Evolutionary conservation across 1,140 invertebrate species (phyloP).

Genomic region (Lineus longissimus): DNA sequence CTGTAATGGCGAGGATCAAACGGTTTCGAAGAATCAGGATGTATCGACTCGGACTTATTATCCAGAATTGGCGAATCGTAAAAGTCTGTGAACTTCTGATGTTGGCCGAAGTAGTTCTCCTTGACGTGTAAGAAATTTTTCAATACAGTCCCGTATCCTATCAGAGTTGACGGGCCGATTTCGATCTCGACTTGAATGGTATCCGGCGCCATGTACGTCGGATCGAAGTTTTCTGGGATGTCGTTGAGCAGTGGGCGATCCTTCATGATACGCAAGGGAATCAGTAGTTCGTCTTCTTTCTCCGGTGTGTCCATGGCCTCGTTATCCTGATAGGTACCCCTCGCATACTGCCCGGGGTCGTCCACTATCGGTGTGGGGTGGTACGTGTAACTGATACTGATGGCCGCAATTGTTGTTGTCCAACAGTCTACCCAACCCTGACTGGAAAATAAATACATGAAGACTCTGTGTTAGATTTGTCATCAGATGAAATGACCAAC

Average conservation of each 20-base stretch:
- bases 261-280: conserved; percentile 67
- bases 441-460: conserved; percentile 41
- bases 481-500: too few species aligned
- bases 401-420: conserved; percentile 86
- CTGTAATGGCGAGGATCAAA: conserved; percentile 80
- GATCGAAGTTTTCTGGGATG: conserved; percentile 71
- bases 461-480: too few species aligned
- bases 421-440: conserved; percentile 93
- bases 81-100: conserved; percentile 91
- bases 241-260: conserved; percentile 12
- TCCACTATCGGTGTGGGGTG: conserved; percentile 68
- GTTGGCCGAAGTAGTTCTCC: conserved; percentile 95
- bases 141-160: conserved; percentile 84
- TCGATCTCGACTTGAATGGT: conserved; percentile 85
- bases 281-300: conserved; percentile 86
- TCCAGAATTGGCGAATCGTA: conserved; percentile 47
- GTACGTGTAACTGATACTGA: conserved; percentile 86
- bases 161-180: conserved; percentile 83
- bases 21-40: conserved; percentile 16
- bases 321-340: conserved; percentile 56
- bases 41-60: background rate
- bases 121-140: conserved; percentile 84
- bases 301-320: conserved; percentile 84
- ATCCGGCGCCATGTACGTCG: conserved; percentile 75
- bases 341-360: conserved; percentile 16